Conservation (phyloP, 2,888 invertebrate genomes). For the Euzetes globulus region DNA sequence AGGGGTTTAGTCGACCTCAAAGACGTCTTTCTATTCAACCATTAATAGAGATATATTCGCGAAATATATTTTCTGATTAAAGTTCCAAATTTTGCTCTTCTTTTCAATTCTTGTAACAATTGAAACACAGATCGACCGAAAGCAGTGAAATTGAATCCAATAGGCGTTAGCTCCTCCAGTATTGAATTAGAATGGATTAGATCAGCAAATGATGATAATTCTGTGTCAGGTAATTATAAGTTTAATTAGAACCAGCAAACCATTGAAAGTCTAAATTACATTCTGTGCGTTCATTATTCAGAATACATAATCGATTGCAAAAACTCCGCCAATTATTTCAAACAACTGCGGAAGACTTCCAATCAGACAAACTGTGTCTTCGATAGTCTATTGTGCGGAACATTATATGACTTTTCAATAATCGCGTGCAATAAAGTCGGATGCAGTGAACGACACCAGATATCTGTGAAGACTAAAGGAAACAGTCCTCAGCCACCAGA, state of each 20-base stretch:
- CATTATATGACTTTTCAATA: slow-evolving; percentile 13
- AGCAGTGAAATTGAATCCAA: slow-evolving; percentile 36
- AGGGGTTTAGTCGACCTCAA: slow-evolving; percentile 3
- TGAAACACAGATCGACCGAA: slow-evolving; percentile 37
- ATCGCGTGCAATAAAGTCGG: slow-evolving; percentile 22
- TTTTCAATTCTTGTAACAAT: neutral
- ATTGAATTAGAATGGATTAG: slow-evolving; percentile 40
- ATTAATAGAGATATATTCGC: neutral
- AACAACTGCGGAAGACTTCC: neutral
- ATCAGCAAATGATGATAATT: slow-evolving; percentile 30
- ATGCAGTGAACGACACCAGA: neutral
- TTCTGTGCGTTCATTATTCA: neutral
- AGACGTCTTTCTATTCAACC: neutral
- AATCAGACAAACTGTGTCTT: slow-evolving; percentile 14
- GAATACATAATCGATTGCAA: slow-evolving; percentile 17
- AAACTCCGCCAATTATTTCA: neutral
- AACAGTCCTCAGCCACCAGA: slow-evolving; percentile 18
- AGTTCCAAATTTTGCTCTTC: neutral
- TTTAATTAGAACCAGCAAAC: neutral
- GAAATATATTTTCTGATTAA: neutral
- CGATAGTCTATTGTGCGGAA: slow-evolving; percentile 20
- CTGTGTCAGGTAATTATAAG: slow-evolving; percentile 35
- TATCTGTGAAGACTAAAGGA: slow-evolving; percentile 10
- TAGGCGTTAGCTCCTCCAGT: slow-evolving; percentile 37
- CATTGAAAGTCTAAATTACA: neutral